These are phyloP conservation scores for Cebus imitator DNA, from an alignment of 2,113 vertebrate genomes.

Conservation along the genomic window DNA sequence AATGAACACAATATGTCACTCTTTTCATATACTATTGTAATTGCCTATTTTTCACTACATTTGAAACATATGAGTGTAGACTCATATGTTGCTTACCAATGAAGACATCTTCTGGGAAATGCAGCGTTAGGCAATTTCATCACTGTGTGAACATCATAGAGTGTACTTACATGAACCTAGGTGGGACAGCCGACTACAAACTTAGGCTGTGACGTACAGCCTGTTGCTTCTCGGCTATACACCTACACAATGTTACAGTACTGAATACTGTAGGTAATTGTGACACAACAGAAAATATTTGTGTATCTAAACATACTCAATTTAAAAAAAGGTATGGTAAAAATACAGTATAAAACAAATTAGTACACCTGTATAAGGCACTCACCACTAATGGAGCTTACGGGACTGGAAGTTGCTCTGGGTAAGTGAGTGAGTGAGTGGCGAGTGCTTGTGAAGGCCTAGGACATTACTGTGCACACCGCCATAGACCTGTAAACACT, in stretches of 20 bases:
- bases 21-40: background rate
- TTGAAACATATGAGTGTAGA: background rate
- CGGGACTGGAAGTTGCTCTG: background rate
- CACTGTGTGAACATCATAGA: background rate
- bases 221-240: background rate
- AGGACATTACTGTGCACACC: background rate
- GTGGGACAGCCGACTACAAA: background rate
- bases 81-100: background rate
- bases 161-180: background rate
- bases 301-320: background rate
- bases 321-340: background rate
- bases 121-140: background rate
- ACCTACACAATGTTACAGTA: background rate
- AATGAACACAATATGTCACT: background rate
- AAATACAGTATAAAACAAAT: background rate
- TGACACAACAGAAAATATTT: background rate
- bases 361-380: background rate
- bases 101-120: background rate
- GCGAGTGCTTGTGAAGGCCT: background rate
- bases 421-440: background rate
- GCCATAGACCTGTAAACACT: background rate
- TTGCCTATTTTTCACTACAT: background rate
- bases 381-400: background rate
- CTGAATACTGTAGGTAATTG: background rate
- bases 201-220: background rate